Evolutionary conservation across 2,888 invertebrate species (phyloP), one percentile per base, ranked within the genome.

Genomic region (Drosophila gaucha): DNA sequence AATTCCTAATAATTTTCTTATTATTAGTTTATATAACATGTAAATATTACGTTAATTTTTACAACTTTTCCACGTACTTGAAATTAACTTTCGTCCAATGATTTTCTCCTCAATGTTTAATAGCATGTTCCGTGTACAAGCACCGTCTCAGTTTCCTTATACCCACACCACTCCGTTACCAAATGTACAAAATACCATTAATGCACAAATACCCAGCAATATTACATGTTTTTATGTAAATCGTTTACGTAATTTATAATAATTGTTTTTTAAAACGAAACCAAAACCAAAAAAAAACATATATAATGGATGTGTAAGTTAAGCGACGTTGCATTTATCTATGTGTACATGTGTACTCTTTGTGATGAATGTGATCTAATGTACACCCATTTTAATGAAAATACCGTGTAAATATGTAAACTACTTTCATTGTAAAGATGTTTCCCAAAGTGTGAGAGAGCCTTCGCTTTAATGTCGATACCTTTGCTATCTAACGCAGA

Each of bases 401-500:
- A 68, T 66, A 67, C 47, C 54, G 57, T 84, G 75, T 86, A 76
- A 69, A 74, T 78, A 74, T 84, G 63, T 60, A 33, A 51, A 44
- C 47, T 47, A 56, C 16, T 14, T 49, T 28, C 50, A 63, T 16
- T 49, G 67, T 73, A 69, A 55, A 39, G 24, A 58, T 67, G 62
- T 84, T n/a, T 56, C 31, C 6, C 38, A n/a, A 5, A 5, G 9
- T 26, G 46, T 9, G 20, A 38, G 12, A 35, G 28, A 57, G 51
- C 49, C 64, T 55, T 63, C 56, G 63, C 65, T 55, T 30, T 51
- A 70, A 52, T 56, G 33, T 33, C 60, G 30, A 64, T 43, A 36
- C 31, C 26, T 49, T 73, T 76, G 55, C 54, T 74, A 63, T 79
- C 59, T 78, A 66, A 75, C 74, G 63, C 84, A 97, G 97, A 97